Conservation (phyloP, 2,797 vertebrate genomes). For the Sarcophilus harrisii region DNA sequence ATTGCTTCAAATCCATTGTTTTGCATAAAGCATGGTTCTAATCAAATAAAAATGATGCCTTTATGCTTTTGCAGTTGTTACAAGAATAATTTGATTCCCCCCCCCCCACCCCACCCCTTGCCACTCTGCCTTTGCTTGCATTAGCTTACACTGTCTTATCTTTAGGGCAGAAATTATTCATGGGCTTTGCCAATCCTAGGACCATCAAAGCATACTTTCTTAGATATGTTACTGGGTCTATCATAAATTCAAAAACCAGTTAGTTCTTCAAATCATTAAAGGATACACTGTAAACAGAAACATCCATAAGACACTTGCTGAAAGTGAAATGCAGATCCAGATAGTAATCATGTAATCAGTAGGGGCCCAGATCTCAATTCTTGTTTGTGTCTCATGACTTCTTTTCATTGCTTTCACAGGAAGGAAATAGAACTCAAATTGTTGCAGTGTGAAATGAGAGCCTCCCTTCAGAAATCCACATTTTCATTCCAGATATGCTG, state of each 20-base stretch:
- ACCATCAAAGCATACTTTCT: neutral
- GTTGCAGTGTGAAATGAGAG: neutral
- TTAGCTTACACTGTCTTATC: neutral
- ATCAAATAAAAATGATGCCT: neutral
- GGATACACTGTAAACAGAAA: neutral
- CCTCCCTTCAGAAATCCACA: neutral
- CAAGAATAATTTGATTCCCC: neutral
- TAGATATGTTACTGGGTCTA: neutral
- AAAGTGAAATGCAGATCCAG: neutral
- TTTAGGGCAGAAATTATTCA: neutral
- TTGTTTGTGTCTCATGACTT: accelerated
- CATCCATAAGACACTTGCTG: neutral
- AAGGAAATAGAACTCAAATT: neutral
- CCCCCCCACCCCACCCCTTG: accelerated
- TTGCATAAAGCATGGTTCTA: neutral
- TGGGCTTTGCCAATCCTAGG: neutral
- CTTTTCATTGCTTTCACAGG: neutral
- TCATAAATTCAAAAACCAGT: constrained; percentile 1
- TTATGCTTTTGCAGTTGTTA: neutral
- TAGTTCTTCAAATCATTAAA: neutral
- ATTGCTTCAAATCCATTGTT: neutral
- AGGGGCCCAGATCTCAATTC: neutral
- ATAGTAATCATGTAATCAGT: neutral
- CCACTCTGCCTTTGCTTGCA: neutral
- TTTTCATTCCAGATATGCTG: accelerated